Percentiles rank a stretch among this genome's conserved stretches.
These are phyloP conservation scores for Pseudoips prasinana DNA, from an alignment of 2,888 invertebrate genomes.

Conservation along the genomic window DNA sequence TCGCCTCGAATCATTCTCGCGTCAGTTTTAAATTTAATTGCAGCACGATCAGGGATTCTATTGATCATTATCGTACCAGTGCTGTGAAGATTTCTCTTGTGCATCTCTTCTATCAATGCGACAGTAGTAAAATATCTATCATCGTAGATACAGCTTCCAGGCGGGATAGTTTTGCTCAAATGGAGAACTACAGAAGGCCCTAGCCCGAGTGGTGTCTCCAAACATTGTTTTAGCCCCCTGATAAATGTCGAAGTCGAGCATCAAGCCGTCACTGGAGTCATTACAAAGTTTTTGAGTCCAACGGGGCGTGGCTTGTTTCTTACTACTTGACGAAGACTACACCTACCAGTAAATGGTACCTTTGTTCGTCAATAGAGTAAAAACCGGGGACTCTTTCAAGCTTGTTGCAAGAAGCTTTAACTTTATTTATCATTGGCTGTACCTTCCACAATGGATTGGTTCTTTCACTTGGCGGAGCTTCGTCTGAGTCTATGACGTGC, in stretches of 20 bases:
- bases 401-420: conserved; percentile 5
- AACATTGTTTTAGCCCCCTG: conserved; percentile 1
- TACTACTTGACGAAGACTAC: conserved; percentile 1
- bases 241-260: conserved; percentile 8
- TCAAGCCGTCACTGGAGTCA: conserved; percentile 8
- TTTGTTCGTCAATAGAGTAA: conserved; percentile 1
- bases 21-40: conserved; percentile 5
- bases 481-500: conserved; percentile 1
- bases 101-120: conserved; percentile 5
- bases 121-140: conserved; percentile 7
- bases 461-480: not conserved
- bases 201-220: not conserved
- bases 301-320: conserved; percentile 3
- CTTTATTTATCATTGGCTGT: conserved; percentile 5
- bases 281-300: conserved; percentile 4
- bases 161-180: not conserved
- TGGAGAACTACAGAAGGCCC: conserved; percentile 2
- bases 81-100: conserved; percentile 1
- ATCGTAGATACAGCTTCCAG: conserved; percentile 4
- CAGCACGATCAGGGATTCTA: not conserved
- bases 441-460: conserved; percentile 5
- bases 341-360: conserved; percentile 1
- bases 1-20: conserved; percentile 17
- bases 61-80: conserved; percentile 2
- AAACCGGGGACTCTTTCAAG: conserved; percentile 2